Conservation (phyloP, 2,113 vertebrate species). For the Hystrix brachyura region DNA sequence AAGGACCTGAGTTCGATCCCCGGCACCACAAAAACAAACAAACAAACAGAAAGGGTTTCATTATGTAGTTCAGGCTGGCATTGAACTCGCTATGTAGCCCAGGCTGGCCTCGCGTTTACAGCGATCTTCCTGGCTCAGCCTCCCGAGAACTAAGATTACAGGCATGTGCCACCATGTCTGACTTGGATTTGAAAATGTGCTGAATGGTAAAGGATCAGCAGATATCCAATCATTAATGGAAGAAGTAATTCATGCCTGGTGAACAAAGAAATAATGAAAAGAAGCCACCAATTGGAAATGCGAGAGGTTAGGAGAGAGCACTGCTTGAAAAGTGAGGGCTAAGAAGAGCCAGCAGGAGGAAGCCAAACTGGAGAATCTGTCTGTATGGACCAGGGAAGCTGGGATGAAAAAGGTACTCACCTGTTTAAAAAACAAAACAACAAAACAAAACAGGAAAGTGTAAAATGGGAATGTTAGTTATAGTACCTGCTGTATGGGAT, state of each 20-base stretch:
- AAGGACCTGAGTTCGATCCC: too few species aligned
- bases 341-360: not conserved
- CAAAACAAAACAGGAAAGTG: not conserved
- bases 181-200: not conserved
- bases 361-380: not conserved
- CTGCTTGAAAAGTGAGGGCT: not conserved
- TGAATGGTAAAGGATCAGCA: not conserved
- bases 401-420: not conserved
- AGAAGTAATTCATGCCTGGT: not conserved
- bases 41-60: not conserved
- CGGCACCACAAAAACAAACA: too few species aligned
- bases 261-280: not conserved
- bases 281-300: not conserved
- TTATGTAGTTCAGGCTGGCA: not conserved
- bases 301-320: not conserved
- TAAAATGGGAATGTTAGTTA: not conserved
- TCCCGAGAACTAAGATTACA: not conserved
- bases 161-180: not conserved
- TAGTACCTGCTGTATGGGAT: not conserved
- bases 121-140: not conserved
- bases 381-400: not conserved
- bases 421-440: not conserved
- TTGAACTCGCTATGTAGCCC: not conserved
- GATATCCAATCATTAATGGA: not conserved
- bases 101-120: not conserved